Conservation (phyloP, 2,113 vertebrate genomes). For the Alexandromys fortis region DNA sequence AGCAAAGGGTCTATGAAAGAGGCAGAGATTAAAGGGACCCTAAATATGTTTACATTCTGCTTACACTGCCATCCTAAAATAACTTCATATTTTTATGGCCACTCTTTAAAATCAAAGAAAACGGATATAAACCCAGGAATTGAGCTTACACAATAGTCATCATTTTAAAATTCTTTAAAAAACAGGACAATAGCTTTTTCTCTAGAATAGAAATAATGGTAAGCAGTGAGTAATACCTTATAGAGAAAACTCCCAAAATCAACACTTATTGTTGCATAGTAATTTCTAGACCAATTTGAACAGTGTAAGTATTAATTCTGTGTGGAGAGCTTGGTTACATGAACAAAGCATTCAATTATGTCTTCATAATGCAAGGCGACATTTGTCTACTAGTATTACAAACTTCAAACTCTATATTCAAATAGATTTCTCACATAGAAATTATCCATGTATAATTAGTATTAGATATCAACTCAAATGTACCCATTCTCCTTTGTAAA, state of each 20-base stretch:
- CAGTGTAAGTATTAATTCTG: background rate
- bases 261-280: rapidly evolving
- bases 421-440: background rate
- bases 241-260: background rate
- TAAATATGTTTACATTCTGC: background rate
- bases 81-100: background rate
- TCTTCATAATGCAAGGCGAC: background rate
- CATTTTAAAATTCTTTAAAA: background rate
- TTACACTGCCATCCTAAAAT: background rate
- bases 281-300: background rate
- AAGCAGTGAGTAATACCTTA: background rate
- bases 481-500: background rate
- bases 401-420: background rate
- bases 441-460: background rate
- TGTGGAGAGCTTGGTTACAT: background rate
- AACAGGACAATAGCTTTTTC: background rate
- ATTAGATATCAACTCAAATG: background rate
- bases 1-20: background rate
- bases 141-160: background rate
- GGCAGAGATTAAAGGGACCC: background rate
- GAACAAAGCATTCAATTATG: background rate
- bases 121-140: rapidly evolving
- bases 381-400: background rate
- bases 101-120: background rate
- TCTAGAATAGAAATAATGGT: background rate